phyloP scores from a whole-genome alignment of 1,140 invertebrate genomes.

The Pogonognathellus flavescens region DNA sequence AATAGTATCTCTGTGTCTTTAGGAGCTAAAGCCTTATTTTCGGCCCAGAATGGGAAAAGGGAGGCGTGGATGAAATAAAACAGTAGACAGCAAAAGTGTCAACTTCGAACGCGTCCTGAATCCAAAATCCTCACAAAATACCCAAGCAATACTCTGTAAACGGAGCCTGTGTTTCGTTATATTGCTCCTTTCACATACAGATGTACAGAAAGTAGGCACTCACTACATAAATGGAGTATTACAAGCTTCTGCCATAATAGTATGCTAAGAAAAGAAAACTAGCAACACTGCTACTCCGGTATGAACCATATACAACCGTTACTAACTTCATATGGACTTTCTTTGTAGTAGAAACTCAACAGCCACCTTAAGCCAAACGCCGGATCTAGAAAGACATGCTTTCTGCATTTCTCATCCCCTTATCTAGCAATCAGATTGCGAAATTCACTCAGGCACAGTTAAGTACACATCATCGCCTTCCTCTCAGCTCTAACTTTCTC shows the following conservation, averaged over 20 bases:
- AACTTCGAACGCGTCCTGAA: constrained; percentile 43
- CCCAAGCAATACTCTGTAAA: constrained; percentile 24
- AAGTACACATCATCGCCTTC: constrained; percentile 48
- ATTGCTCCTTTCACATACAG: constrained; percentile 30
- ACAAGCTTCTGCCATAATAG: not conserved
- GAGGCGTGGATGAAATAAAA: constrained; percentile 46
- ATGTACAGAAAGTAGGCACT: not conserved
- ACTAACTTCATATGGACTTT: too few relatives aligned
- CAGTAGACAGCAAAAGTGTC: constrained; percentile 37
- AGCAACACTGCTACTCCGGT: not conserved
- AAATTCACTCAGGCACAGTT: constrained; percentile 49
- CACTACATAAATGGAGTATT: constrained; percentile 23
- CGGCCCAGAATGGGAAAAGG: constrained; percentile 12
- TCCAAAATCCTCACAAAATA: constrained; percentile 46
- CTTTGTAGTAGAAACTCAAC: constrained; percentile 21
- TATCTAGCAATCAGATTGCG: constrained; percentile 48
- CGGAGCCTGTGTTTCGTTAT: constrained; percentile 20
- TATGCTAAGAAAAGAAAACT: constrained; percentile 6
- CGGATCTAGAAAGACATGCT: constrained; percentile 26
- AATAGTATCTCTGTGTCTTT: constrained; percentile 7
- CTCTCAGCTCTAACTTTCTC: constrained; percentile 20
- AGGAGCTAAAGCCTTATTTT: constrained; percentile 6
- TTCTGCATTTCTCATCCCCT: constrained; percentile 49
- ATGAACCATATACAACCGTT: too few relatives aligned
- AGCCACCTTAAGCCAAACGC: constrained; percentile 29